Conservation (phyloP, 2,888 invertebrate species). For the Pyrgus malvae region DNA sequence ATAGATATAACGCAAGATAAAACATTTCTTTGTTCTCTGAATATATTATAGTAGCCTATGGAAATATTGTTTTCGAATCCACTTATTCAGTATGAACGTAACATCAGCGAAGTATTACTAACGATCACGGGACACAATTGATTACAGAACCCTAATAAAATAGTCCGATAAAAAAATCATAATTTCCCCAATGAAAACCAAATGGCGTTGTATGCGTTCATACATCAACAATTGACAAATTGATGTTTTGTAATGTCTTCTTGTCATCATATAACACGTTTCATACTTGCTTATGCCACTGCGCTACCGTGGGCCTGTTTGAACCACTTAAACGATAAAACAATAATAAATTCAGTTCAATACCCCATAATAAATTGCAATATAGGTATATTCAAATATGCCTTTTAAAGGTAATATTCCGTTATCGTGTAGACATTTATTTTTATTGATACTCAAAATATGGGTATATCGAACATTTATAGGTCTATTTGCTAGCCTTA, state of each 20-base stretch:
- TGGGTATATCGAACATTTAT: neutral
- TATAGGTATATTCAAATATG: neutral
- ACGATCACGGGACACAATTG: too few species aligned
- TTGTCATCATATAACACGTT: neutral
- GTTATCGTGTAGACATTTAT: neutral
- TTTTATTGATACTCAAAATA: conserved; percentile 4
- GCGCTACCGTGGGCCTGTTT: too few species aligned
- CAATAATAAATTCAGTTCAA: conserved; percentile 5
- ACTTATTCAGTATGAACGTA: too few species aligned
- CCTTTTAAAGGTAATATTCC: neutral
- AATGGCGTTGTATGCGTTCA: conserved; percentile 1
- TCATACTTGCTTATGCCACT: neutral
- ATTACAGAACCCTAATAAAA: too few species aligned
- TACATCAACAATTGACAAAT: conserved; percentile 11
- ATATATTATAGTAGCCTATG: too few species aligned
- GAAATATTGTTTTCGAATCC: too few species aligned
- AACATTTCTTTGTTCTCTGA: too few species aligned
- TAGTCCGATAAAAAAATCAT: conserved; percentile 15
- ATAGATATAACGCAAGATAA: too few species aligned
- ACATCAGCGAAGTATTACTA: too few species aligned
- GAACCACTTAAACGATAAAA: conserved; percentile 4
- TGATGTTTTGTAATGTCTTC: neutral
- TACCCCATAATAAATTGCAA: conserved; percentile 3
- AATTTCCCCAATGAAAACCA: conserved; percentile 7
- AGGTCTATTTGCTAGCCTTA: neutral